A percentile compares a stretch with the other conserved stretches of the same genome.
These are phyloP conservation scores for Agrotis puta DNA, from an alignment of 2,888 invertebrate species.

Conservation along the genomic window DNA sequence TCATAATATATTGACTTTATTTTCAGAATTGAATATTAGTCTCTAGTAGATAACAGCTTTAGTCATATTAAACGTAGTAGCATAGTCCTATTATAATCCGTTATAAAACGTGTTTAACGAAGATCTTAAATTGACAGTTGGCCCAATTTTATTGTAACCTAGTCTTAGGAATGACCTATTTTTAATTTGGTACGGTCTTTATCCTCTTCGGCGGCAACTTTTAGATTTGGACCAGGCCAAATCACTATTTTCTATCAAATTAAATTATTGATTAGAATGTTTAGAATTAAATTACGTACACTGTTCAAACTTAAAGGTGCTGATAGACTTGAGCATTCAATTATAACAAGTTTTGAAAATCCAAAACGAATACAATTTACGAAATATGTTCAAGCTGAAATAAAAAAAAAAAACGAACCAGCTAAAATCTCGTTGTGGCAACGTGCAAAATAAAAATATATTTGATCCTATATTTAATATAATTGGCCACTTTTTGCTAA, in stretches of 20 bases:
- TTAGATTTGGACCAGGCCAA: no score
- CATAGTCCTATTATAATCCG: conserved; percentile 10
- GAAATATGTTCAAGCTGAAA: not conserved
- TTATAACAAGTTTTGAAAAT: no score
- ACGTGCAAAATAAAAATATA: conserved; percentile 19
- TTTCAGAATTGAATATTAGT: conserved; percentile 7
- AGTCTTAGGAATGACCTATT: not conserved
- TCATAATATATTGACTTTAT: not conserved
- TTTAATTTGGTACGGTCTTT: not conserved
- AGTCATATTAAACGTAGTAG: conserved; percentile 3
- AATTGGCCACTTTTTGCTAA: conserved; percentile 41
- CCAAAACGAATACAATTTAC: not conserved
- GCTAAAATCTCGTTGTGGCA: conserved; percentile 8
- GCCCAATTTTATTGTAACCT: not conserved
- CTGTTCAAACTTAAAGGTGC: no score
- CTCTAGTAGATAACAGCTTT: not conserved
- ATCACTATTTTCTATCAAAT: no score
- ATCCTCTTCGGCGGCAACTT: no score
- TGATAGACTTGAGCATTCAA: no score
- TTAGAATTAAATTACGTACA: no score
- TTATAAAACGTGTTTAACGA: not conserved
- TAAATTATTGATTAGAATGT: no score
- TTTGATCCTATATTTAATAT: conserved; percentile 6
- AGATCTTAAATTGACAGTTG: not conserved
- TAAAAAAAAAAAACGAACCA: conserved; percentile 8